Conservation (phyloP, 1,140 invertebrate genomes). For the Bombus polaris region DNA sequence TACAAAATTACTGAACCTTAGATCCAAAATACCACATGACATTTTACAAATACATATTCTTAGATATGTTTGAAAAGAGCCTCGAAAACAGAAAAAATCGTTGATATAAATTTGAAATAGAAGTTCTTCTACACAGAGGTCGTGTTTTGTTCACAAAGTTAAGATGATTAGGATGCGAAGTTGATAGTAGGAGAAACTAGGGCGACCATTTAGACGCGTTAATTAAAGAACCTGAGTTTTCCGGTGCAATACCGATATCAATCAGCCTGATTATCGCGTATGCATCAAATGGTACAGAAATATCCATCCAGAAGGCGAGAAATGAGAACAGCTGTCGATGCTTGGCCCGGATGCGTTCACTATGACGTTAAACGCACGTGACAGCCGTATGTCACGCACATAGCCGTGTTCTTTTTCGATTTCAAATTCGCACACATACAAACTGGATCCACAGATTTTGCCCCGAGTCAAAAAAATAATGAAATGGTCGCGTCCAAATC, state of each 20-base stretch:
- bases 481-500: slow-evolving; percentile 24
- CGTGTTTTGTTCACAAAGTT: not conserved
- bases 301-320: slow-evolving; percentile 54
- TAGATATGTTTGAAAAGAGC: not conserved
- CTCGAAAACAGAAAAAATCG: too few species aligned
- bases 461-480: slow-evolving; percentile 3
- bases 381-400: slow-evolving; percentile 58
- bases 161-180: not conserved
- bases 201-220: slow-evolving; percentile 22
- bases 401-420: slow-evolving; percentile 43
- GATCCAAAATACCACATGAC: not conserved
- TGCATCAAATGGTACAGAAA: slow-evolving; percentile 55
- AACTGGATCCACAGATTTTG: not conserved
- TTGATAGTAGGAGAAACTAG: not conserved
- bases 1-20: not conserved
- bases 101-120: too few species aligned
- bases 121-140: not conserved
- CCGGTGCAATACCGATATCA: slow-evolving; percentile 18
- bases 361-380: slow-evolving; percentile 57
- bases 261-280: slow-evolving; percentile 42
- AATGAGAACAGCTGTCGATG: slow-evolving; percentile 62
- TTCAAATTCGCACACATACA: not conserved
- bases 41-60: not conserved
- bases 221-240: slow-evolving; percentile 21
- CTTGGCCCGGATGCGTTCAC: slow-evolving; percentile 56